These are phyloP conservation scores for Chrysemys picta DNA, from an alignment of 2,113 vertebrate species.

Conservation along the genomic window DNA sequence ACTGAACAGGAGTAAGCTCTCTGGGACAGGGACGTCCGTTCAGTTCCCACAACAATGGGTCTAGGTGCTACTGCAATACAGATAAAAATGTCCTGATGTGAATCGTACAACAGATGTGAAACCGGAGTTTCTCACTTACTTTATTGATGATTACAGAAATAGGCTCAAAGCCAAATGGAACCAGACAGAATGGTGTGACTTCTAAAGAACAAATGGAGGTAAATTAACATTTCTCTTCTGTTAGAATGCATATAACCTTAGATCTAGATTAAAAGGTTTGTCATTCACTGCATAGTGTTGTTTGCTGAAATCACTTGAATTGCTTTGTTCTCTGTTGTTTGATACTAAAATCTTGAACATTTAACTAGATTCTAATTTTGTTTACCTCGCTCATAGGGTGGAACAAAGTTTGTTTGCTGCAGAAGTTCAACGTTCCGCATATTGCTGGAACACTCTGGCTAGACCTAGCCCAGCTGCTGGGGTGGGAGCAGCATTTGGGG, in stretches of 20 bases:
- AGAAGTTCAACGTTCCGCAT: not conserved
- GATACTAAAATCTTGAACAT: not conserved
- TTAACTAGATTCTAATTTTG: not conserved
- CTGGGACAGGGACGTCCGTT: not conserved
- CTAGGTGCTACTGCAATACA: not conserved
- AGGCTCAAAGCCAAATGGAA: conserved; percentile 47
- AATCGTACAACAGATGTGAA: not conserved
- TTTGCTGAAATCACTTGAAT: not conserved
- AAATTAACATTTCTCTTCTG: conserved; percentile 12
- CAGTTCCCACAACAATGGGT: not conserved
- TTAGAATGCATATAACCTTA: not conserved
- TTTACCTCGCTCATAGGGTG: not conserved
- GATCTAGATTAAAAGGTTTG: not conserved
- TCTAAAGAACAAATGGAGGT: conserved; percentile 70
- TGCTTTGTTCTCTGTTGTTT: not conserved
- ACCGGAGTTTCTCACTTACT: not conserved
- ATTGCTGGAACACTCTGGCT: not conserved
- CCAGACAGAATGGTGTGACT: conserved; percentile 38
- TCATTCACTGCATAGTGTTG: not conserved
- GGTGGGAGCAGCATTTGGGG: not conserved
- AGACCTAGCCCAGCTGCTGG: not conserved
- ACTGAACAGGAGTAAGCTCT: not conserved
- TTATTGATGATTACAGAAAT: conserved; percentile 67
- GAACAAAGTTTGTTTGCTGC: not conserved
- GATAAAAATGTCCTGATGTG: not conserved